Conservation (phyloP, 2,113 vertebrate species). For the Cyanocitta stelleri region DNA sequence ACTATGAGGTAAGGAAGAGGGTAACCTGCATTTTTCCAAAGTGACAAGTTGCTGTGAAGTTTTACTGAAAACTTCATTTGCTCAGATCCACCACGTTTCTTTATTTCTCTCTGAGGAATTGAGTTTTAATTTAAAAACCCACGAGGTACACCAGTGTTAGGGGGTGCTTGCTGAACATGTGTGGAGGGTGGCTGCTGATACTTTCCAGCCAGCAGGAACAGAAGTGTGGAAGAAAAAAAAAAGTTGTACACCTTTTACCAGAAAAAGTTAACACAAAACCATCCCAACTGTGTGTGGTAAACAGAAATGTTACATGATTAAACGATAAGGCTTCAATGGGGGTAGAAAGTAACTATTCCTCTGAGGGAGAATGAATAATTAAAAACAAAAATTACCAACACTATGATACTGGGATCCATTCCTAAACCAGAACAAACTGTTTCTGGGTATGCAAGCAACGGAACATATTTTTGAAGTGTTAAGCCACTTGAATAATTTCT, state of each 20-base stretch:
- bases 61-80: not conserved
- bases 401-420: not conserved
- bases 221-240: not conserved
- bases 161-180: rapidly evolving
- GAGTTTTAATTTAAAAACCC: not conserved
- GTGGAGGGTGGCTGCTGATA: not conserved
- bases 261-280: not conserved
- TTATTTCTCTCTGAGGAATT: not conserved
- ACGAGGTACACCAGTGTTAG: rapidly evolving
- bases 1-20: not conserved
- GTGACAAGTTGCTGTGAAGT: not conserved
- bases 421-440: not conserved
- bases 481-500: not conserved
- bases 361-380: not conserved
- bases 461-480: not conserved
- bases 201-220: not conserved
- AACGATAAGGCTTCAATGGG: not conserved
- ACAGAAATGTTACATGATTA: not conserved
- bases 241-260: not conserved
- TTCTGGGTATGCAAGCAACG: not conserved
- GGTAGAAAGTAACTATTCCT: not conserved
- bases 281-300: not conserved
- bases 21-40: not conserved
- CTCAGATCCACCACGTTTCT: not conserved
- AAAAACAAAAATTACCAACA: not conserved